Base-by-base conservation (phyloP, 1,140 invertebrate species). In the Leguminivora glycinivorella region DNA sequence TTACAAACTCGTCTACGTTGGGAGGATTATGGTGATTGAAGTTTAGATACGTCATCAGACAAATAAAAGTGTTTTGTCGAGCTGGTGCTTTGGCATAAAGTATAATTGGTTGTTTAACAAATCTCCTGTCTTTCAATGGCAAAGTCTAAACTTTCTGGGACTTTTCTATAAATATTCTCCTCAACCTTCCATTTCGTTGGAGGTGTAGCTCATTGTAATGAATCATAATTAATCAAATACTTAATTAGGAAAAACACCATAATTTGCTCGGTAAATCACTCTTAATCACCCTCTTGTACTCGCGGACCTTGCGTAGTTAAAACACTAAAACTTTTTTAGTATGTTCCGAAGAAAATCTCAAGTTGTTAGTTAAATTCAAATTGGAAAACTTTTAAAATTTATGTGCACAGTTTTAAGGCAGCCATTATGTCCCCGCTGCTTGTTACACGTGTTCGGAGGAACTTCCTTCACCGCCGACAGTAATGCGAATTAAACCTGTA, bases 291-390 rank as follows among this genome's bases (percentile, higher is more conserved):
- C 26, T 63, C 58, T 6, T 34, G 26, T 63, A 63, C 58, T 63
- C 24, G 34, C 47, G 22, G 31, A 34, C 67, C 25, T 69, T 29
- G 60, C 69, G 58, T 70, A 70, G 56, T 70, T 70, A 70, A 63
- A 70, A 70, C 69, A 66, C 69, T 70, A 70, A 70, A 70, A 70
- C 26, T 63, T 63, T 63, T 82, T 84, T 83, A 84, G 79, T 78
- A 76, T 76, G 72, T 76, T 75, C 69, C 72, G 73, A 77, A 82
- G 82, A 85, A 83, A 84, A 87, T 82, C 81, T 82, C 72, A 83
- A 82, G 83, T 84, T 87, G 84, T 87, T 85, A 84, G 84, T 87
- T 82, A 88, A 85, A 86, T 86, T 86, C 79, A 88, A 88, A 87
- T 87, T 87, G 83, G 82, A 79, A 83, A 88, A 88, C 78, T 87